phyloP scores from a whole-genome alignment of 1,140 invertebrate genomes.

The Drosophila aff. region DNA sequence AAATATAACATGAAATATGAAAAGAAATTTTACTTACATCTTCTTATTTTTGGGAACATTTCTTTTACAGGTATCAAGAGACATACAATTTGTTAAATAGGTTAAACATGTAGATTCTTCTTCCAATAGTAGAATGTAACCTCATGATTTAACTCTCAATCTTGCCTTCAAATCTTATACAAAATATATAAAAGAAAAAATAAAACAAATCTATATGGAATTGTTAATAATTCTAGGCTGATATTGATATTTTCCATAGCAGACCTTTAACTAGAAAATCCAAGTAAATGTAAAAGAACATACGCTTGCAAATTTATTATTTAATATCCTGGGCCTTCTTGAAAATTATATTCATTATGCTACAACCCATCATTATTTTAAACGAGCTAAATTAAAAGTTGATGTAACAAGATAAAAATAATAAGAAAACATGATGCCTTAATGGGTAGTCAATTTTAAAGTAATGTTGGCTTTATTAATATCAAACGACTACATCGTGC shows the following conservation, averaged over 20 bases:
- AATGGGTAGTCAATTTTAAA: conserved; percentile 9
- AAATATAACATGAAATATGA: conserved; percentile 34
- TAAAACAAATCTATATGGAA: not conserved
- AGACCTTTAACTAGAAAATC: not conserved
- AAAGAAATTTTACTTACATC: conserved; percentile 9
- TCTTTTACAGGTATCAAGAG: conserved; percentile 1
- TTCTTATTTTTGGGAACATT: conserved; percentile 33
- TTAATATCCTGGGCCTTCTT: conserved; percentile 3
- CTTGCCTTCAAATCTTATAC: not conserved
- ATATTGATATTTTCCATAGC: not conserved
- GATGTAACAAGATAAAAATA: conserved; percentile 18
- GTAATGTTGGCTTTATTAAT: conserved; percentile 6
- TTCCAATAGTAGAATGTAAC: not conserved
- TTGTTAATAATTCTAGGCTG: not conserved
- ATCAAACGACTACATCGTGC: not conserved
- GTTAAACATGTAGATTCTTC: not conserved
- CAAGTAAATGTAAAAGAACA: not conserved
- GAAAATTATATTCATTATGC: conserved; percentile 28
- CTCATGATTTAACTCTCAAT: not conserved
- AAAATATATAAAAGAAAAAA: not conserved
- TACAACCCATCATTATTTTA: conserved; percentile 26
- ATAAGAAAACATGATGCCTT: conserved; percentile 17
- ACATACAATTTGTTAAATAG: not conserved
- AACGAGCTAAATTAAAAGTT: conserved; percentile 18
- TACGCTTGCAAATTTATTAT: not conserved